A percentile compares a stretch with the other conserved stretches of the same genome.
These are phyloP conservation scores for Myrmophylax atrothorax DNA, from an alignment of 2,113 vertebrate species.

Conservation along the genomic window DNA sequence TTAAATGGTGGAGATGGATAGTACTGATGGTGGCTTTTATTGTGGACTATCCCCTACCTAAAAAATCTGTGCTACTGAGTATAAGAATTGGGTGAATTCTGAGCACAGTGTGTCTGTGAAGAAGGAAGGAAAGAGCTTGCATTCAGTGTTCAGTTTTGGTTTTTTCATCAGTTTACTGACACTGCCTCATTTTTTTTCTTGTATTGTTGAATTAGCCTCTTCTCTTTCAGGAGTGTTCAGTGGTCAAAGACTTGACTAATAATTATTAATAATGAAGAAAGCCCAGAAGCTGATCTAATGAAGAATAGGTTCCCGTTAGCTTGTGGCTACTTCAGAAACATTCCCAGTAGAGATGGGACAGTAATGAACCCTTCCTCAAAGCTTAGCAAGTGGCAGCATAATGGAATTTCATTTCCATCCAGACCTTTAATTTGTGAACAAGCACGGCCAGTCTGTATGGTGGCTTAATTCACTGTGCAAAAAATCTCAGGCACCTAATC, in stretches of 20 bases:
- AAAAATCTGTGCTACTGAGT: not conserved
- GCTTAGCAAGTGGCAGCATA: slow-evolving; percentile 34
- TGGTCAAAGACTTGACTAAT: slow-evolving; percentile 7
- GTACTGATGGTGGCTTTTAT: not conserved
- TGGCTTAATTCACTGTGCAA: slow-evolving; percentile 72
- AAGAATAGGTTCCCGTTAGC: slow-evolving; percentile 4
- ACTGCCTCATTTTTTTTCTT: not conserved
- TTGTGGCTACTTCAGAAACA: slow-evolving; percentile 36
- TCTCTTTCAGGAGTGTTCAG: not conserved
- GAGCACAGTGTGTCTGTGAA: not conserved
- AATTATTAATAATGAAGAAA: slow-evolving; percentile 38
- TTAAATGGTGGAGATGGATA: not conserved
- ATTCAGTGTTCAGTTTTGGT: not conserved
- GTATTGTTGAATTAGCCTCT: not conserved
- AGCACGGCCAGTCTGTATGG: slow-evolving; percentile 41
- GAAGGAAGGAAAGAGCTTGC: not conserved
- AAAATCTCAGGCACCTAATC: slow-evolving; percentile 68
- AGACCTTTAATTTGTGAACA: slow-evolving; percentile 70
- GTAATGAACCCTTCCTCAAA: slow-evolving; percentile 31
- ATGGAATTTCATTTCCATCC: slow-evolving; percentile 39
- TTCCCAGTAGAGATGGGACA: slow-evolving; percentile 6
- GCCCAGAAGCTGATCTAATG: not conserved
- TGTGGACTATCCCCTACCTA: not conserved
- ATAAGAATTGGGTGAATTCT: not conserved
- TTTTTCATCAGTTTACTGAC: not conserved